Conservation (phyloP, 2,113 vertebrate species). For the Muscicapa adusta region DNA sequence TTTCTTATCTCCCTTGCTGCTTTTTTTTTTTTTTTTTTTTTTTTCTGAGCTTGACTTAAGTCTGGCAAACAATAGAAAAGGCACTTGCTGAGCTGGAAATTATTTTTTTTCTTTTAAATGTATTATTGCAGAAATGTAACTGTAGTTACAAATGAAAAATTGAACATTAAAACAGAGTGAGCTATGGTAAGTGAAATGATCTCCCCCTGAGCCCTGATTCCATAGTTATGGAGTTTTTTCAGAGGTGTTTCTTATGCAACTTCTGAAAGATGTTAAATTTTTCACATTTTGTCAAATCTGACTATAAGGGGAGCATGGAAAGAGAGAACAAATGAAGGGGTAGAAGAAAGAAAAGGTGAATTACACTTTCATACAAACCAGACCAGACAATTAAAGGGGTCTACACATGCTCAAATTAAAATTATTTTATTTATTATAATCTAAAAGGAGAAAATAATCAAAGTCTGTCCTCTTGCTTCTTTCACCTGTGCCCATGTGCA, state of each 20-base stretch:
- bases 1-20: background rate
- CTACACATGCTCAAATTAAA: background rate
- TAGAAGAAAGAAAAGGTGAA: background rate
- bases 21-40: background rate
- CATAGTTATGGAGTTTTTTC: background rate
- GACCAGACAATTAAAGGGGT: background rate
- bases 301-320: background rate
- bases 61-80: background rate
- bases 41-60: background rate
- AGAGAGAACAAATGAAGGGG: background rate
- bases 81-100: background rate
- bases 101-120: background rate
- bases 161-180: background rate
- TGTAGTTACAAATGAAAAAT: constrained; percentile 7
- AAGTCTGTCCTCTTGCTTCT: background rate
- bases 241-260: background rate
- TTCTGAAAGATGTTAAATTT: constrained; percentile 14
- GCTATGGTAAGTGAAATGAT: background rate
- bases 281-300: constrained; percentile 9
- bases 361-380: background rate
- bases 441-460: background rate
- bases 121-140: background rate
- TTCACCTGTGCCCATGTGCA: background rate
- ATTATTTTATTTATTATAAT: background rate
- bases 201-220: background rate